A percentile compares a stretch with the other conserved stretches of the same genome.
These are phyloP conservation scores for Calidris pygmaea DNA, from an alignment of 2,113 vertebrate species.

Conservation along the genomic window DNA sequence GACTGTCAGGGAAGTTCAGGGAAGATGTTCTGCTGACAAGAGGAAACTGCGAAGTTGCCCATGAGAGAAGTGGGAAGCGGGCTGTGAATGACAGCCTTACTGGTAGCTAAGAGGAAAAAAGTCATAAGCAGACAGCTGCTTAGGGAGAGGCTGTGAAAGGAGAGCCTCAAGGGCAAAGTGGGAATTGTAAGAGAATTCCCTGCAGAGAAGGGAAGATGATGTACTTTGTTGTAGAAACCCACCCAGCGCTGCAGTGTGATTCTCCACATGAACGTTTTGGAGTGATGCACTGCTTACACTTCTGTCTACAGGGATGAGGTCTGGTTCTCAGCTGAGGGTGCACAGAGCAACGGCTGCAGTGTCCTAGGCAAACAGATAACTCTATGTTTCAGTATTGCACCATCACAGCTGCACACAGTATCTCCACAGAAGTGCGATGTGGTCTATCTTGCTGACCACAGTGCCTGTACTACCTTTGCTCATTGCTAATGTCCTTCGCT, in stretches of 20 bases:
- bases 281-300: neutral
- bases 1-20: neutral
- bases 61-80: neutral
- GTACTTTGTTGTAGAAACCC: neutral
- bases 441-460: neutral
- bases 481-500: neutral
- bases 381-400: neutral
- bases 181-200: neutral
- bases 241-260: neutral
- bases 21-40: neutral
- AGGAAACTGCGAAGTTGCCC: neutral
- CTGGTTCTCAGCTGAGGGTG: neutral
- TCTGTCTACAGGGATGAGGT: neutral
- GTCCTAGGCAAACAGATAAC: neutral
- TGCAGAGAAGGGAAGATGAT: neutral
- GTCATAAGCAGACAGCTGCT: neutral
- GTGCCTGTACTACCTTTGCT: neutral
- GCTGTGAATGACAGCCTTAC: neutral
- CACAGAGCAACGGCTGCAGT: neutral
- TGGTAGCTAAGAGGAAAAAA: neutral
- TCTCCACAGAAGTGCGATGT: neutral
- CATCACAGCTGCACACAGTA: neutral
- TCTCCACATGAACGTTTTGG: neutral
- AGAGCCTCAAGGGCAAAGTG: neutral
- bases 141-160: neutral